A percentile compares a stretch with the other conserved stretches of the same genome.
These are phyloP conservation scores for Philhelius pedissequus DNA, from an alignment of 2,888 invertebrate genomes.

Conservation along the genomic window DNA sequence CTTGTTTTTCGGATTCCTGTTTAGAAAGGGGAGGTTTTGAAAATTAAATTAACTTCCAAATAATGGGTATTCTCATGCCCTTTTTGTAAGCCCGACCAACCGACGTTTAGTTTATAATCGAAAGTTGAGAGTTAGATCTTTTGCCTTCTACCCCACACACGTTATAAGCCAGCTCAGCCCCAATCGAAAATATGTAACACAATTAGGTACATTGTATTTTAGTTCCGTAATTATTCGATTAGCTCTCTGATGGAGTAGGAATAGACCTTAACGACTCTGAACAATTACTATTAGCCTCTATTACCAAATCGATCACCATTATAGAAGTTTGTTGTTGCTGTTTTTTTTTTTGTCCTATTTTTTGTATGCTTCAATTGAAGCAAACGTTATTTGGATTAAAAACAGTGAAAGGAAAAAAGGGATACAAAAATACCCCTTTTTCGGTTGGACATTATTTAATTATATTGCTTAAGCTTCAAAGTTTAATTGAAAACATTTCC, in stretches of 20 bases:
- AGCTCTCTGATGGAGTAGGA: constrained; percentile 20
- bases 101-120: constrained; percentile 6
- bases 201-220: constrained; percentile 40
- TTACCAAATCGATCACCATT: constrained; percentile 33
- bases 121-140: not conserved
- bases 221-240: constrained; percentile 60
- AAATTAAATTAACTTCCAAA: constrained; percentile 63
- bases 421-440: not conserved
- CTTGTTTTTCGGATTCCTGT: not conserved
- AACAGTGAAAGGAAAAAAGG: not conserved
- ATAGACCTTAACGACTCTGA: not conserved
- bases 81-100: not conserved
- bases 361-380: not conserved
- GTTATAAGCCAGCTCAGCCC: not conserved
- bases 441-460: constrained; percentile 44
- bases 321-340: not conserved
- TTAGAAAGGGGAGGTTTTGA: not conserved
- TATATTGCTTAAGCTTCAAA: constrained; percentile 59
- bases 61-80: constrained; percentile 39
- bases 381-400: constrained; percentile 24
- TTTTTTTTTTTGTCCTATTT: not conserved
- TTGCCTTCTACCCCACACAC: not conserved
- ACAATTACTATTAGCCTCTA: constrained; percentile 6
- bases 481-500: constrained; percentile 55
- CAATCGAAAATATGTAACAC: constrained; percentile 3